These are phyloP conservation scores for Stichopus horrens DNA, from an alignment of 53 echinoderm and acorn worm genomes.

Conservation along the genomic window DNA sequence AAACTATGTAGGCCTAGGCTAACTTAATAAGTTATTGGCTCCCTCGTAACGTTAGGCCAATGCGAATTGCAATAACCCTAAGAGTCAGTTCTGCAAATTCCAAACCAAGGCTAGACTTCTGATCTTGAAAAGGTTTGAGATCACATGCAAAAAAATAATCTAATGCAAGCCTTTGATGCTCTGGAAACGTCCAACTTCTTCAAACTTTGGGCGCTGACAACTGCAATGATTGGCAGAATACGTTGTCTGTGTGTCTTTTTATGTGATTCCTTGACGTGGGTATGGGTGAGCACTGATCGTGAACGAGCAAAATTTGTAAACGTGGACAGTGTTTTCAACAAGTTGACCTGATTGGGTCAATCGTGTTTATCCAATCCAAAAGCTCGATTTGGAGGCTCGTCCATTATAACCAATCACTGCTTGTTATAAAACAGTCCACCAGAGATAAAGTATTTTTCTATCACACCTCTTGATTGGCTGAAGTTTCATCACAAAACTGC, in stretches of 20 bases:
- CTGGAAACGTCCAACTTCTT: neutral
- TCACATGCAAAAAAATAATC: neutral
- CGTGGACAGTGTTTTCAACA: conserved; percentile 34
- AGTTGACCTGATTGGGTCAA: conserved; percentile 36
- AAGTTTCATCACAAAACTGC: conserved; percentile 5
- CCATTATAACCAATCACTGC: conserved; percentile 8
- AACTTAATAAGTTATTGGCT: neutral
- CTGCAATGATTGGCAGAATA: neutral
- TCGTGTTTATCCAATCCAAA: neutral
- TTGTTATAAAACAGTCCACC: neutral
- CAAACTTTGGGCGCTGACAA: neutral
- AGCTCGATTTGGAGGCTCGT: conserved; percentile 32
- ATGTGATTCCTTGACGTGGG: neutral
- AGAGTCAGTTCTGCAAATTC: neutral
- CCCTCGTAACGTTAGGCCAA: neutral
- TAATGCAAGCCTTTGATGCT: neutral
- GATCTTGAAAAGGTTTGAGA: neutral
- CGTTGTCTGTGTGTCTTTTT: neutral
- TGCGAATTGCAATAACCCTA: neutral
- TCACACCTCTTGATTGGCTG: conserved; percentile 9
- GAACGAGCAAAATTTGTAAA: conserved; percentile 27
- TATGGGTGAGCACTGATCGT: neutral
- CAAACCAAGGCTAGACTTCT: neutral
- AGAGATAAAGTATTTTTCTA: neutral
- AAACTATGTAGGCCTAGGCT: neutral